These are phyloP conservation scores for Diachasma alloeum DNA, from an alignment of 1,140 invertebrate species.

Conservation along the genomic window DNA sequence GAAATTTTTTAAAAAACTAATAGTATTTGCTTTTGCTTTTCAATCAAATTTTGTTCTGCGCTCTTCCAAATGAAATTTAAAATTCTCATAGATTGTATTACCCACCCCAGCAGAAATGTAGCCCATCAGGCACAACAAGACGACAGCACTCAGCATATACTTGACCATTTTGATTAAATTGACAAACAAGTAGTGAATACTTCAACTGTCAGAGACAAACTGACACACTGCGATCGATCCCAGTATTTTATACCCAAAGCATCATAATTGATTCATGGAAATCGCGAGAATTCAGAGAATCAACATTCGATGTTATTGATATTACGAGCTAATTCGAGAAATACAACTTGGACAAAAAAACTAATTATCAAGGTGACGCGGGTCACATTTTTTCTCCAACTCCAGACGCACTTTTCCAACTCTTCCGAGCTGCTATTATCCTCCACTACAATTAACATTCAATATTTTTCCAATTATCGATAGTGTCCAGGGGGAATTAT, in stretches of 20 bases:
- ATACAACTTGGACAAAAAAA: not conserved
- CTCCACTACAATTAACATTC: not conserved
- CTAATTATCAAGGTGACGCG: not conserved
- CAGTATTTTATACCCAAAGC: not conserved
- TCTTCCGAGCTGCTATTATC: not conserved
- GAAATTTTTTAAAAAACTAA: too few relatives aligned
- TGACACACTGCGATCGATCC: not conserved
- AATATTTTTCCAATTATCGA: not conserved
- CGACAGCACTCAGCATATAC: not conserved
- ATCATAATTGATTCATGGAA: not conserved
- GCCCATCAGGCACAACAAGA: not conserved
- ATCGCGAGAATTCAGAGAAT: not conserved
- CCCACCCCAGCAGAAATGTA: conserved; percentile 12
- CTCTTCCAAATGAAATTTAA: too few relatives aligned
- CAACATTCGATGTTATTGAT: not conserved
- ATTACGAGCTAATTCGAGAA: not conserved
- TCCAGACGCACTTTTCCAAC: not conserved
- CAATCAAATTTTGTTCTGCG: too few relatives aligned
- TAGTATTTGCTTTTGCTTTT: too few relatives aligned
- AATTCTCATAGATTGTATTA: too few relatives aligned
- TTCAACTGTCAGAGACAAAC: not conserved
- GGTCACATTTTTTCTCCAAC: not conserved
- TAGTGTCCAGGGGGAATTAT: not conserved
- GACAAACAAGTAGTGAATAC: not conserved
- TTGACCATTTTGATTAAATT: conserved; percentile 10